These are phyloP conservation scores for Micronycteris hirsuta DNA, from an alignment of 2,113 vertebrate species.

Conservation along the genomic window DNA sequence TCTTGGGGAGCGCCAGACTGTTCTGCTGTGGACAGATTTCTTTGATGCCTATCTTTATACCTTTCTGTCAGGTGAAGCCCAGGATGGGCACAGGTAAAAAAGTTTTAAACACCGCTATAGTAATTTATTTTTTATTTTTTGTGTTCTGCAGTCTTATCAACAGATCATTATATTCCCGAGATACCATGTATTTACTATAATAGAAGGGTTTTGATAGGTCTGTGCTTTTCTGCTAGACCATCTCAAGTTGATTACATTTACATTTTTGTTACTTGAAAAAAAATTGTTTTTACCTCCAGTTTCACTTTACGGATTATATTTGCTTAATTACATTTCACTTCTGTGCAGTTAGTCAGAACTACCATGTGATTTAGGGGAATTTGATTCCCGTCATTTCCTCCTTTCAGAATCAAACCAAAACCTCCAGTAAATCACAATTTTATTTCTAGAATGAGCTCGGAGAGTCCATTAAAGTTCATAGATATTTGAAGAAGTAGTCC, in stretches of 20 bases:
- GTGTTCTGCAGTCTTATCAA: not conserved
- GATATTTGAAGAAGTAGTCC: not conserved
- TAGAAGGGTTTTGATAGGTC: not conserved
- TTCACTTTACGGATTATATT: conserved; percentile 21
- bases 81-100: not conserved
- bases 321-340: conserved; percentile 12
- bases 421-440: not conserved
- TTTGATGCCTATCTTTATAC: not conserved
- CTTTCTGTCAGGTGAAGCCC: not conserved
- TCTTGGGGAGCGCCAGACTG: not conserved
- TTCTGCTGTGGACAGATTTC: not conserved
- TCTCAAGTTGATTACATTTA: conserved; percentile 38
- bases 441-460: not conserved
- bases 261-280: not conserved
- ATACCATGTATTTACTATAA: not conserved
- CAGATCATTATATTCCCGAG: not conserved
- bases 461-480: not conserved
- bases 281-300: not conserved
- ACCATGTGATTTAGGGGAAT: not conserved
- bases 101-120: not conserved
- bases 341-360: not conserved
- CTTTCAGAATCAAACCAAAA: not conserved
- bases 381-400: not conserved
- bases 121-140: not conserved
- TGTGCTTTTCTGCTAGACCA: not conserved